These are phyloP conservation scores for Drosophila sproati DNA, from an alignment of 1,140 invertebrate species.

Conservation along the genomic window DNA sequence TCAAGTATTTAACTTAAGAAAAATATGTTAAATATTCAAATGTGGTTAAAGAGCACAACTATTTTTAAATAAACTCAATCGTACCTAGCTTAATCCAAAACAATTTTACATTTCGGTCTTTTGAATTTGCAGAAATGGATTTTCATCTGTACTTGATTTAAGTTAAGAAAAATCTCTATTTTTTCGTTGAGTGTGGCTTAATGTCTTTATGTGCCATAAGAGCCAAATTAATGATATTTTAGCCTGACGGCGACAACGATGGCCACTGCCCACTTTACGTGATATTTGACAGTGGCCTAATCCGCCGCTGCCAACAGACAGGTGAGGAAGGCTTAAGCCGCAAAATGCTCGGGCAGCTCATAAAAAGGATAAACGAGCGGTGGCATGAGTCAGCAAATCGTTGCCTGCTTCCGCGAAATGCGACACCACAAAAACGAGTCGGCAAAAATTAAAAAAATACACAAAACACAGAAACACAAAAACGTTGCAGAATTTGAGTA, in stretches of 20 bases:
- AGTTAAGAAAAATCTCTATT: no score
- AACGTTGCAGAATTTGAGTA: conserved; percentile 61
- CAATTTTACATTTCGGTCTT: no score
- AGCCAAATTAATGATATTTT: conserved; percentile 75
- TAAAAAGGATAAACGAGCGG: conserved; percentile 76
- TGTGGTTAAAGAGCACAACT: no score
- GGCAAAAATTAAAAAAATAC: conserved; percentile 22
- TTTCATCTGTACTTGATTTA: no score
- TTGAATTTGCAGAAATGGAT: no score
- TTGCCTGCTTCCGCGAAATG: conserved; percentile 75
- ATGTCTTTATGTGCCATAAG: conserved; percentile 72
- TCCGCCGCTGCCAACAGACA: conserved; percentile 29
- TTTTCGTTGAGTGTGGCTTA: background rate
- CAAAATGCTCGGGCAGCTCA: conserved; percentile 51
- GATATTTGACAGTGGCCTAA: conserved; percentile 77
- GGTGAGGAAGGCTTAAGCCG: conserved; percentile 61
- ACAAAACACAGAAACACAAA: conserved; percentile 10
- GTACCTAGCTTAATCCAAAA: no score
- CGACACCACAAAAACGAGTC: conserved; percentile 52
- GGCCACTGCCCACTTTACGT: conserved; percentile 75
- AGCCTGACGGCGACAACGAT: conserved; percentile 32
- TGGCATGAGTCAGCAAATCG: conserved; percentile 73
- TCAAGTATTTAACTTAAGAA: no score
- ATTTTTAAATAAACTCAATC: no score
- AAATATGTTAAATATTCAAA: no score